Evolutionary conservation across 2,797 vertebrate species (phyloP), one percentile per base, ranked within the genome.

Genomic region (Macroramphosus scolopax): DNA sequence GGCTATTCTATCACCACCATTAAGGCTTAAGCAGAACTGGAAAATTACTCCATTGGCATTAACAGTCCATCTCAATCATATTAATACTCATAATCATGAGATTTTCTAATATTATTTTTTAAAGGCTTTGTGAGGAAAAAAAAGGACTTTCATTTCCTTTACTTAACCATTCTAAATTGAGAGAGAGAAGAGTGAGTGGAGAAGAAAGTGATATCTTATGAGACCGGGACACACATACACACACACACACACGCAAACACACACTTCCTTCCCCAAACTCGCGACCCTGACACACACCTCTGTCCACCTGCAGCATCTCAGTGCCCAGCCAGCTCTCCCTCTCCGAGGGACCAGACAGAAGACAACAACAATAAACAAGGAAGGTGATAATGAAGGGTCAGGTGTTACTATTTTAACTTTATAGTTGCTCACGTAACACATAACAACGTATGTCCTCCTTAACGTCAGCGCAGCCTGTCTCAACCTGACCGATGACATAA

Each of bases 61-160:
- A 84, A 81, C 68, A 80, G 76, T 82, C 75, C 75, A 81, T 84
- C 82, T 87, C 78, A 80, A 87, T 90, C 84, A 87, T 86, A 78
- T 85, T 85, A 87, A 86, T 80, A 77, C 76, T 74, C 75, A 80
- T 85, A 85, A 88, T 85, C 76, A 80, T 78, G 61, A 80, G 75
- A 55, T 77, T 76, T 83, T 85, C 76, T 73, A 75, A 81, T 84
- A 84, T 84, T 84, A 82, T 84, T 87, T 86, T 87, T 81, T 71
- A 85, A 89, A 83, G 76, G 56, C 63, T 61, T 44, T 18, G 47
- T 70, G 35, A 76, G 68, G 65, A 72, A 68, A 65, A 58, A 64
- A 69, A 78, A 40, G 41, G 53, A 72, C 65, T 79, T 80, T 82
- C 32, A 84, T 86, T 86, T 83, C 81, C 72, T 82, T 78, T 71